A percentile compares a stretch with the other conserved stretches of the same genome.
phyloP scores from a whole-genome alignment of 2,888 invertebrate species.

The Pyrocoelia pectoralis region DNA sequence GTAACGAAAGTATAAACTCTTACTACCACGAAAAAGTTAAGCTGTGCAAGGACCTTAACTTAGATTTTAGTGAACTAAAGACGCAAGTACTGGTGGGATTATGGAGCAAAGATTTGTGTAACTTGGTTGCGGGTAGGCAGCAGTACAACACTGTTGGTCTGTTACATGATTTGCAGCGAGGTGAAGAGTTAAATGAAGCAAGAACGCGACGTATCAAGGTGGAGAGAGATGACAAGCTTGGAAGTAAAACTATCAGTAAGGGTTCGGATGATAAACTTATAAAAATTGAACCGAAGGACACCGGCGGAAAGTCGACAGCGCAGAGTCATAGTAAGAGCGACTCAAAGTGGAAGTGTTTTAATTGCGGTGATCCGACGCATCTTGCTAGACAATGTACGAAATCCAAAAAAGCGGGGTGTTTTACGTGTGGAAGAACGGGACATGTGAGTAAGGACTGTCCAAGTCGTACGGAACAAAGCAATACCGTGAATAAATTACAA shows the following conservation, averaged over 20 bases:
- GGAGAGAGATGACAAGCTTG: not conserved
- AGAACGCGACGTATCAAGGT: not conserved
- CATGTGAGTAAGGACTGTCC: not conserved
- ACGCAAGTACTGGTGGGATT: conserved; percentile 29
- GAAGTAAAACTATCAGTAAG: not conserved
- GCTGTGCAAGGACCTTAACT: conserved; percentile 14
- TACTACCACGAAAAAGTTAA: conserved; percentile 23
- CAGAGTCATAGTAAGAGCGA: not conserved
- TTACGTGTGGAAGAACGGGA: not conserved
- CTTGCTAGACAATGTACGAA: not conserved
- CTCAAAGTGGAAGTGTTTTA: not conserved
- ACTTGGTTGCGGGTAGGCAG: not conserved
- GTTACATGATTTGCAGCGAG: not conserved
- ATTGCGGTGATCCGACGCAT: not conserved
- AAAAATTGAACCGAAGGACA: not conserved
- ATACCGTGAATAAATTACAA: not conserved
- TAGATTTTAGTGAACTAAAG: conserved; percentile 14
- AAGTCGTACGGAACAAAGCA: too few species aligned
- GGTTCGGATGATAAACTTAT: not conserved
- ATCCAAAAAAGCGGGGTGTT: not conserved
- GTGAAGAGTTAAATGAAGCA: not conserved
- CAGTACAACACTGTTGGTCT: not conserved
- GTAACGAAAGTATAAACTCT: not conserved
- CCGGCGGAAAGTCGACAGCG: not conserved
- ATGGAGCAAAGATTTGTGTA: conserved; percentile 6